phyloP scores from a whole-genome alignment of 2,113 vertebrate genomes.

The Pseudonaja textilis region DNA sequence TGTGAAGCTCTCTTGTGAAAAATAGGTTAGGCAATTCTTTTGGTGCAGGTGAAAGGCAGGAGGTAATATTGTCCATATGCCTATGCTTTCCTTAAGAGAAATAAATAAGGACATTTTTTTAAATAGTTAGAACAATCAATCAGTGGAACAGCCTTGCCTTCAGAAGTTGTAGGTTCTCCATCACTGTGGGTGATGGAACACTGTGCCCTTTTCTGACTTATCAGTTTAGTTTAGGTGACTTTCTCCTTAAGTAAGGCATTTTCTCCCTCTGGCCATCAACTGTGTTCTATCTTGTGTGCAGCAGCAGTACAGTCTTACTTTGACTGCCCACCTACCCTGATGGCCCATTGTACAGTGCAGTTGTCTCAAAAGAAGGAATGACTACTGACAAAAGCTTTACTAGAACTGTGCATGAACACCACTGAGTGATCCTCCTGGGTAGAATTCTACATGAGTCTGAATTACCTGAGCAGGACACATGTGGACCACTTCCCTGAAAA shows the following conservation, averaged over 20 bases:
- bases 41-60: background rate
- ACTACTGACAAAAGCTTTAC: background rate
- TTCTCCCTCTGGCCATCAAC: background rate
- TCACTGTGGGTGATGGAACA: background rate
- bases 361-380: background rate
- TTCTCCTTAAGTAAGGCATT: background rate
- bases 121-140: background rate
- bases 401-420: background rate
- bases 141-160: background rate
- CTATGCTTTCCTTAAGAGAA: background rate
- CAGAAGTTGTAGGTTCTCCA: background rate
- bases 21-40: background rate
- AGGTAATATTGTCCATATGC: background rate
- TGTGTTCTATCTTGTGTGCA: background rate
- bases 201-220: background rate
- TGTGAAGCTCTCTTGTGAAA: background rate
- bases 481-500: background rate
- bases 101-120: background rate
- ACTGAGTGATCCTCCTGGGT: background rate
- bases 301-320: background rate
- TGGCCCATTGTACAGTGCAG: background rate
- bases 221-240: background rate
- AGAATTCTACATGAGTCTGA: background rate
- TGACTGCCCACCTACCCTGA: background rate
- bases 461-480: background rate